These are phyloP conservation scores for Apogon hyalosoma DNA, from an alignment of 2,797 vertebrate genomes.

Conservation along the genomic window DNA sequence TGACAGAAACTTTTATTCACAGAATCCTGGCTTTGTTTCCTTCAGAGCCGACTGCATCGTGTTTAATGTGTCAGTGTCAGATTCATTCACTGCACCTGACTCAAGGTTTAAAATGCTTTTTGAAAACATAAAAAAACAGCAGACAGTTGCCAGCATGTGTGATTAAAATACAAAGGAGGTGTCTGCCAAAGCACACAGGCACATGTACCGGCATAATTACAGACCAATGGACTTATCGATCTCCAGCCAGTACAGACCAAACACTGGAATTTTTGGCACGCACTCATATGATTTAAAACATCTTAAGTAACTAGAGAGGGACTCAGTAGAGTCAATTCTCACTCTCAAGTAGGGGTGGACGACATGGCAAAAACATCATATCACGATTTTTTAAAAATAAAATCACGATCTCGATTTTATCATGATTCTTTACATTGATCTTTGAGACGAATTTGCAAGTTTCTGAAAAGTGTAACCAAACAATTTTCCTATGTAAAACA, in stretches of 20 bases:
- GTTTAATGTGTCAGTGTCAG: neutral
- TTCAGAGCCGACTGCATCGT: neutral
- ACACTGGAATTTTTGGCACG: slow-evolving; percentile 9
- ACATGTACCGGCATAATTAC: slow-evolving; percentile 44
- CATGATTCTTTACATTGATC: too few relatives aligned
- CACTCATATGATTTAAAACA: slow-evolving; percentile 10
- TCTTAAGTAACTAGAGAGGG: too few relatives aligned
- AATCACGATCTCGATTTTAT: too few relatives aligned
- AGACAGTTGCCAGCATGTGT: neutral
- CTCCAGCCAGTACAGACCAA: slow-evolving; percentile 20
- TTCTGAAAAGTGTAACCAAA: too few relatives aligned
- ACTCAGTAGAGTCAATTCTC: too few relatives aligned
- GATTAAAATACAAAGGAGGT: slow-evolving; percentile 12
- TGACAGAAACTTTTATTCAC: neutral
- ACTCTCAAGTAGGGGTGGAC: too few relatives aligned
- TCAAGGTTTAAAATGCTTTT: slow-evolving; percentile 10
- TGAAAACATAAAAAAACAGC: neutral
- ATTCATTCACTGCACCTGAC: neutral
- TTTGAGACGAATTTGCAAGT: too few relatives aligned
- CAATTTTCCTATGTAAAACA: too few relatives aligned
- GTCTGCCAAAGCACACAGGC: slow-evolving; percentile 20
- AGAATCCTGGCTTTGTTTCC: slow-evolving; percentile 1
- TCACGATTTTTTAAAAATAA: too few relatives aligned
- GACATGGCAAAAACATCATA: too few relatives aligned
- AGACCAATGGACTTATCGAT: slow-evolving; percentile 35